These are phyloP conservation scores for Chloroceryle aenea DNA, from an alignment of 2,113 vertebrate species.

Conservation along the genomic window DNA sequence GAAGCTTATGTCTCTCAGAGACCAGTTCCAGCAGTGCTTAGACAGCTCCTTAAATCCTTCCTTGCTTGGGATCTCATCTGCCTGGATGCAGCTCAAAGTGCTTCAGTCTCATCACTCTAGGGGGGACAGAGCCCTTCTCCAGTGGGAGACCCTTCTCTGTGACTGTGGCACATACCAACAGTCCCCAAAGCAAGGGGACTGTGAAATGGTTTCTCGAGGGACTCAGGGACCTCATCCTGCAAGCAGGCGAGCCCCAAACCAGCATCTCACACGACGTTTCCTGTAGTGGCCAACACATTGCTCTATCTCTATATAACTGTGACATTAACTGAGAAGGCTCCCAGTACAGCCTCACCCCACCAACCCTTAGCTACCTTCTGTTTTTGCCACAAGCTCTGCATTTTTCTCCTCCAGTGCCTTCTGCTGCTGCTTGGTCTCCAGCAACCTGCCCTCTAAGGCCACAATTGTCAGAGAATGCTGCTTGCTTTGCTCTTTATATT, in stretches of 20 bases:
- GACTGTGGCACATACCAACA: rapidly evolving
- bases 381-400: neutral
- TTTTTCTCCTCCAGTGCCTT: conserved; percentile 66
- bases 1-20: rapidly evolving
- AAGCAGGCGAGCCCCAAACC: neutral
- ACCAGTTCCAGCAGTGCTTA: neutral
- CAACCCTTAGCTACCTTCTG: conserved; percentile 61
- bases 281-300: rapidly evolving
- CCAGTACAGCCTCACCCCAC: neutral
- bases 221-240: neutral
- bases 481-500: conserved; percentile 80
- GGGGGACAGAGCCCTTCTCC: neutral
- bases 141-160: neutral
- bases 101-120: rapidly evolving
- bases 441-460: conserved; percentile 74
- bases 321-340: rapidly evolving
- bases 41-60: neutral
- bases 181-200: neutral
- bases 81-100: neutral
- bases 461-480: conserved; percentile 83
- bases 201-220: neutral
- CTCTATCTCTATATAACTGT: neutral
- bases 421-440: conserved; percentile 33
- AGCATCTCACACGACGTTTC: rapidly evolving
- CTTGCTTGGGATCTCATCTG: neutral